These are phyloP conservation scores for Hydropsyche betteni DNA, from an alignment of 2,888 invertebrate genomes.

Conservation along the genomic window DNA sequence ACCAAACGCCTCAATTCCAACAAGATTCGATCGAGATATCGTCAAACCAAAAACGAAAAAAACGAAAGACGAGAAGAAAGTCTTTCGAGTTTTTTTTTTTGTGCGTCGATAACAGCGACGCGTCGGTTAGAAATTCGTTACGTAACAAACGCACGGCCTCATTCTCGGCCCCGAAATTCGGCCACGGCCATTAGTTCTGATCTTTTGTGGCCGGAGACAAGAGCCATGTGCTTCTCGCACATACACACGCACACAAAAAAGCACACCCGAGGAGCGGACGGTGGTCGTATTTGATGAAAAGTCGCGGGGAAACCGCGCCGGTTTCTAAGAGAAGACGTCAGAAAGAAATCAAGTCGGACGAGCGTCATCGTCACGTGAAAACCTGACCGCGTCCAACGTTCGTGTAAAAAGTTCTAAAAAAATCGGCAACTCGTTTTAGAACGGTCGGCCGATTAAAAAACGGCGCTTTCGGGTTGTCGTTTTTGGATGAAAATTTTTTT, in stretches of 20 bases:
- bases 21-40: too few species aligned
- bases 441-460: neutral
- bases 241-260: too few species aligned
- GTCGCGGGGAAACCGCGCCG: slow-evolving; percentile 17
- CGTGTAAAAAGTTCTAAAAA: neutral
- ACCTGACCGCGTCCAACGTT: slow-evolving; percentile 27
- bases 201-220: neutral
- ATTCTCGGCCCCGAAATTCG: slow-evolving; percentile 31
- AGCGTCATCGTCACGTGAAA: slow-evolving; percentile 29
- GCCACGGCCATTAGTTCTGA: slow-evolving; percentile 24
- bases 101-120: slow-evolving; percentile 25
- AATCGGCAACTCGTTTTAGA: slow-evolving; percentile 10
- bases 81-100: slow-evolving; percentile 22
- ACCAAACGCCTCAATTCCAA: too few species aligned
- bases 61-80: slow-evolving; percentile 34
- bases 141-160: slow-evolving; percentile 32
- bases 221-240: neutral
- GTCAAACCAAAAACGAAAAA: too few species aligned
- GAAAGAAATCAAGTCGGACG: slow-evolving; percentile 43
- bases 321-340: slow-evolving; percentile 42
- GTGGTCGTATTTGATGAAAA: neutral
- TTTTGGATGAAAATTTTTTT: too few species aligned
- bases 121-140: slow-evolving; percentile 35
- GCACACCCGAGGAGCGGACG: slow-evolving; percentile 3
- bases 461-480: too few species aligned